phyloP scores from a whole-genome alignment of 2,113 vertebrate genomes.

The Microtus oregoni region DNA sequence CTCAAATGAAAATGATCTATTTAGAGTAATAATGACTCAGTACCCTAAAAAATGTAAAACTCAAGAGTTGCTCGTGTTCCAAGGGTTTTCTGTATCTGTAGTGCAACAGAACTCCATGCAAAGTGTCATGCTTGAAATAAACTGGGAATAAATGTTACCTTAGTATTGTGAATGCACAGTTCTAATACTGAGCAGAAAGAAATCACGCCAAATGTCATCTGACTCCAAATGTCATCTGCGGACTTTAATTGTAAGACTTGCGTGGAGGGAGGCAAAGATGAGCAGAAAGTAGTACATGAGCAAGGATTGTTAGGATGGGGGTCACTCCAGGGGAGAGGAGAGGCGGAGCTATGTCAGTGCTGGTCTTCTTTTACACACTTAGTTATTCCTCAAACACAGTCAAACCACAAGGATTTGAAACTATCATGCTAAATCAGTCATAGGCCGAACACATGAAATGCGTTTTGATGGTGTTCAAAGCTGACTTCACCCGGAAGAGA shows the following conservation, averaged over 20 bases:
- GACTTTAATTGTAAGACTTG: slow-evolving; percentile 15
- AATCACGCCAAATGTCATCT: background rate
- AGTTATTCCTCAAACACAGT: background rate
- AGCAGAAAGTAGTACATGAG: background rate
- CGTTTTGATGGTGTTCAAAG: background rate
- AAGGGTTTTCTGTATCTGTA: background rate
- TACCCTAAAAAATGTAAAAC: slow-evolving; percentile 46
- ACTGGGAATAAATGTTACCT: background rate
- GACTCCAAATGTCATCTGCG: background rate
- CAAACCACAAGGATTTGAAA: background rate
- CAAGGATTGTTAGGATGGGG: background rate
- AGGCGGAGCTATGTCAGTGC: background rate
- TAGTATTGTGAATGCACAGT: background rate
- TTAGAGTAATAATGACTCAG: slow-evolving; percentile 44
- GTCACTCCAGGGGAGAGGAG: background rate
- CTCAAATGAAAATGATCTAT: slow-evolving; percentile 5
- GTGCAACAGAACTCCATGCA: background rate
- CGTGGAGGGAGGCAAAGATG: background rate
- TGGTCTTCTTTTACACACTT: background rate
- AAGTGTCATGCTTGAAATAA: background rate
- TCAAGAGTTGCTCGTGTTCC: background rate
- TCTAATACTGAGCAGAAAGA: background rate
- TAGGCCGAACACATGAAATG: background rate
- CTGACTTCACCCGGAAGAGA: background rate
- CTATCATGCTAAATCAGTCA: background rate